Percentiles rank a stretch among this genome's conserved stretches.
phyloP scores from a whole-genome alignment of 2,797 vertebrate genomes.

The Silurus aristotelis region DNA sequence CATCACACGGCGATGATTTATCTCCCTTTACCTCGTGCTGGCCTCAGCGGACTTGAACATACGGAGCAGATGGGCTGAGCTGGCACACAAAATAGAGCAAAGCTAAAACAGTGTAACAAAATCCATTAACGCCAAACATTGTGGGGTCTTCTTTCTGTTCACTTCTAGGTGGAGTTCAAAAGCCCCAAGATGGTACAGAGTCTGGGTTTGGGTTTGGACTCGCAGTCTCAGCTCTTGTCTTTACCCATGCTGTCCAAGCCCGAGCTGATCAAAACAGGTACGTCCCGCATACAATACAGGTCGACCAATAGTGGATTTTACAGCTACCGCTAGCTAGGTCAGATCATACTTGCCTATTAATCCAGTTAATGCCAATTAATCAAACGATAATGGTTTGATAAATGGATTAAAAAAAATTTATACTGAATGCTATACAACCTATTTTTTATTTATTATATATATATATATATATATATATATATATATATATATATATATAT shows the following conservation, averaged over 20 bases:
- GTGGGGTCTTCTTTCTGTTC: slow-evolving; percentile 27
- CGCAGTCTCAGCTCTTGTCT: slow-evolving; percentile 51
- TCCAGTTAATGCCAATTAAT: no score
- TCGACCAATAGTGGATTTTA: no score
- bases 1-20: slow-evolving; percentile 13
- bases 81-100: neutral
- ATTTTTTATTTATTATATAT: no score
- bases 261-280: slow-evolving; percentile 69
- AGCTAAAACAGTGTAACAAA: neutral
- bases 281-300: neutral
- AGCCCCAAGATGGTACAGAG: slow-evolving; percentile 44
- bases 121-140: neutral
- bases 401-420: no score
- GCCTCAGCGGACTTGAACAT: neutral
- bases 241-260: slow-evolving; percentile 60
- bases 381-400: no score
- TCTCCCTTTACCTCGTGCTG: neutral
- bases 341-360: no score
- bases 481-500: no score
- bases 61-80: slow-evolving; percentile 12
- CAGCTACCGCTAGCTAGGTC: no score
- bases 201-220: slow-evolving; percentile 37
- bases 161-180: slow-evolving; percentile 62
- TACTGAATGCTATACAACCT: no score
- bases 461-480: no score